Evolutionary conservation across 2,888 invertebrate genomes (phyloP).

Genomic region (Dryobotodes eremita): DNA sequence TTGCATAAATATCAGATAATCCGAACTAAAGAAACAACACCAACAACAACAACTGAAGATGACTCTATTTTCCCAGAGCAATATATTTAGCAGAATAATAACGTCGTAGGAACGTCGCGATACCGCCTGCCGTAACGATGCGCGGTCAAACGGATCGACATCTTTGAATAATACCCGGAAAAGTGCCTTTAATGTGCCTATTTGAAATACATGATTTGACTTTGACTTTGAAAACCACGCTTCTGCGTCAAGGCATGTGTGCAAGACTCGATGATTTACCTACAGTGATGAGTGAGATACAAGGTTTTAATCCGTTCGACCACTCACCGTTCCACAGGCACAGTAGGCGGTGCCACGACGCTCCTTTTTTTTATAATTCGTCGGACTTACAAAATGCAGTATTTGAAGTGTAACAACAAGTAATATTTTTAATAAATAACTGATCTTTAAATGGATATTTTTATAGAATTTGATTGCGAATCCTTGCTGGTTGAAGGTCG

Average conservation of each 20-base stretch:
- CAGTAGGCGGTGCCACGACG: neutral
- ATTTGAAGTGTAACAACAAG: neutral
- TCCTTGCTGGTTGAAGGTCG: too few species aligned
- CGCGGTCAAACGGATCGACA: neutral
- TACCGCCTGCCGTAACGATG: neutral
- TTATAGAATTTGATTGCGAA: too few species aligned
- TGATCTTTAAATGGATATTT: neutral
- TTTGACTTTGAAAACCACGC: too few species aligned
- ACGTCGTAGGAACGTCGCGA: neutral
- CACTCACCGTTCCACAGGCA: neutral
- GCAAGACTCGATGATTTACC: neutral
- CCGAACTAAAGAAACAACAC: neutral
- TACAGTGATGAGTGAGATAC: neutral
- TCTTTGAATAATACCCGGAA: neutral
- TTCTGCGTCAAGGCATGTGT: neutral
- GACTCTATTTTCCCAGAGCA: slow-evolving; percentile 17
- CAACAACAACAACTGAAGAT: slow-evolving; percentile 9
- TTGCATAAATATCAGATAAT: neutral
- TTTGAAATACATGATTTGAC: too few species aligned
- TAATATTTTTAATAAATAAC: slow-evolving; percentile 9
- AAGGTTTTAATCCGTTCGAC: neutral
- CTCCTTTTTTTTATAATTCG: neutral
- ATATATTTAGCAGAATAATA: slow-evolving; percentile 20
- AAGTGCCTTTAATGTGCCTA: too few species aligned
- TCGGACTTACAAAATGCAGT: neutral